A percentile compares a stretch with the other conserved stretches of the same genome.
Conservation (phyloP, 2,113 vertebrate genomes). For the Neolamprologus hecqui region DNA sequence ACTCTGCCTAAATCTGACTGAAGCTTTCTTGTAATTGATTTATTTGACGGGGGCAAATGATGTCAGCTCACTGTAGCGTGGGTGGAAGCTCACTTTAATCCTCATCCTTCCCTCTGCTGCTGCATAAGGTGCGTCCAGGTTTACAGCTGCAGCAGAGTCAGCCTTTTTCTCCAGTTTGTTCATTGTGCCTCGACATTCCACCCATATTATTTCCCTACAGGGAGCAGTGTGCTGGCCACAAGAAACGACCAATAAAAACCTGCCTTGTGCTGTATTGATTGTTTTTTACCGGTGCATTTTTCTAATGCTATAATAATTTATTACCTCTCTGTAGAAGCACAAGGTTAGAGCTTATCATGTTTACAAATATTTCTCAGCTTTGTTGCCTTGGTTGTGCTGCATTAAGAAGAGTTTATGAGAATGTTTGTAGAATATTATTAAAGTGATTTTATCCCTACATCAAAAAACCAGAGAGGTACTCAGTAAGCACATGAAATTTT, state of each 20-base stretch:
- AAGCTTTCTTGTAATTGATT: background rate
- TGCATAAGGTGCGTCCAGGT: background rate
- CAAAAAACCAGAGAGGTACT: background rate
- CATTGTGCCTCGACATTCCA: background rate
- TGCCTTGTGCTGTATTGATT: background rate
- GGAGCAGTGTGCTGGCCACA: background rate
- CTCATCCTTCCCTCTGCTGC: background rate
- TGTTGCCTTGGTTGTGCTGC: background rate
- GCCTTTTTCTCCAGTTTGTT: background rate
- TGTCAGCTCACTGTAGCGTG: background rate
- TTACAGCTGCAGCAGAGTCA: background rate
- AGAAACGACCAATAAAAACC: background rate
- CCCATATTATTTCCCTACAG: background rate
- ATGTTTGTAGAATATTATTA: background rate
- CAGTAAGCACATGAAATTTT: background rate
- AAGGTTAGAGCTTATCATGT: background rate
- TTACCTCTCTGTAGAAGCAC: background rate
- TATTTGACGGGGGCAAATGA: background rate
- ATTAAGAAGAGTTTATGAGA: background rate
- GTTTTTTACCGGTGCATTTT: background rate
- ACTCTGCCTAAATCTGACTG: background rate
- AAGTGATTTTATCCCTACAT: background rate
- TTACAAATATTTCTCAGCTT: background rate
- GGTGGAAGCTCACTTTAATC: slow-evolving; percentile 1
- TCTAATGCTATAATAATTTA: background rate